These are phyloP conservation scores for Carposina sasakii DNA, from an alignment of 1,140 invertebrate species.

Conservation along the genomic window DNA sequence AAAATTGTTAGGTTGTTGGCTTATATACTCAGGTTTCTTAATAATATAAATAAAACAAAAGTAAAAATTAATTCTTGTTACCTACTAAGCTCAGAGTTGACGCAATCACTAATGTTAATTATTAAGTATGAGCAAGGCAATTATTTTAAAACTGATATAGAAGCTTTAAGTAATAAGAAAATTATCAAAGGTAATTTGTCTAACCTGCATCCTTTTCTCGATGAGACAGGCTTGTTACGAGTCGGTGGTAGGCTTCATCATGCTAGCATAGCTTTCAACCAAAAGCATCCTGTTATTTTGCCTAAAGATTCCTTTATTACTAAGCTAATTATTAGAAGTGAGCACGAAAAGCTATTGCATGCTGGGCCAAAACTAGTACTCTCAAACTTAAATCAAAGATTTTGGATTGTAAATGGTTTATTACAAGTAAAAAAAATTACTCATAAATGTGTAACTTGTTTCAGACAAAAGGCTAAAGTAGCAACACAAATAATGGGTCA, in stretches of 20 bases:
- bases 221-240: constrained; percentile 22
- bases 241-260: constrained; percentile 34
- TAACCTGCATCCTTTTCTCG: constrained; percentile 27
- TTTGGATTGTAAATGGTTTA: constrained; percentile 33
- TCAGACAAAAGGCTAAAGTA: constrained; percentile 21
- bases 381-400: constrained; percentile 21
- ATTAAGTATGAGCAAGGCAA: constrained; percentile 14
- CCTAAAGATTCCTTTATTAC: constrained; percentile 25
- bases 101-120: constrained; percentile 6
- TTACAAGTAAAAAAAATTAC: constrained; percentile 25
- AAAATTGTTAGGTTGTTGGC: constrained; percentile 13
- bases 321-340: constrained; percentile 22
- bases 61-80: neutral
- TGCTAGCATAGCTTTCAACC: constrained; percentile 19
- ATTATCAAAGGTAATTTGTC: constrained; percentile 9
- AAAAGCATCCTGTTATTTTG: constrained; percentile 35
- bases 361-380: constrained; percentile 25
- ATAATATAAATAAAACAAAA: neutral
- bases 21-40: neutral
- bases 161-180: constrained; percentile 6
- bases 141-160: constrained; percentile 12
- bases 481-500: constrained; percentile 36
- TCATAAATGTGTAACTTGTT: constrained; percentile 36
- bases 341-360: constrained; percentile 26
- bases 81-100: constrained; percentile 6